Percentiles rank a stretch among this genome's conserved stretches.
phyloP scores from a whole-genome alignment of 2,797 vertebrate species.

The Ateles fusciceps region DNA sequence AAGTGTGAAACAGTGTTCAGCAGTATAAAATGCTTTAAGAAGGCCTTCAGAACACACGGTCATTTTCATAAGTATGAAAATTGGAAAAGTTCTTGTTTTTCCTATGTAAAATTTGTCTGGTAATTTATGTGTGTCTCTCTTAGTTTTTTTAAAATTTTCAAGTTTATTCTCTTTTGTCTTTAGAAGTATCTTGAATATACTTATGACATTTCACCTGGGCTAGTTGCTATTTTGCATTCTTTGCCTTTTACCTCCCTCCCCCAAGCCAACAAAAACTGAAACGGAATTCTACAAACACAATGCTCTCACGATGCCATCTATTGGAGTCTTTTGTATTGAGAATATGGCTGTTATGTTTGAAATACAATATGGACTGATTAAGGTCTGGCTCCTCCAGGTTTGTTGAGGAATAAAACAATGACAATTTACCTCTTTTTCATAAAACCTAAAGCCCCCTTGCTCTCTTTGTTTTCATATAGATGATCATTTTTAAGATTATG shows the following conservation, averaged over 20 bases:
- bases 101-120: background rate
- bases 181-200: background rate
- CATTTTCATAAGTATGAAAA: background rate
- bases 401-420: background rate
- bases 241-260: background rate
- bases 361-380: background rate
- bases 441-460: background rate
- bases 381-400: background rate
- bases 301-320: background rate
- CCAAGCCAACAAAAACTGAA: background rate
- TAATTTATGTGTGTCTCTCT: background rate
- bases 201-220: background rate
- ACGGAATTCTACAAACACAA: background rate
- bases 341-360: background rate
- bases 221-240: background rate
- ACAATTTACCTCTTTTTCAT: background rate
- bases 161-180: background rate
- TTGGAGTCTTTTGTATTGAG: background rate
- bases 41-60: background rate
- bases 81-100: background rate
- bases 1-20: background rate
- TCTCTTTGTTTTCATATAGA: background rate
- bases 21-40: background rate
- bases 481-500: background rate
- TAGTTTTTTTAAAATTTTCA: background rate